Evolutionary conservation across 2,797 vertebrate genomes (phyloP).

Genomic region (Podarcis lilfordi): DNA sequence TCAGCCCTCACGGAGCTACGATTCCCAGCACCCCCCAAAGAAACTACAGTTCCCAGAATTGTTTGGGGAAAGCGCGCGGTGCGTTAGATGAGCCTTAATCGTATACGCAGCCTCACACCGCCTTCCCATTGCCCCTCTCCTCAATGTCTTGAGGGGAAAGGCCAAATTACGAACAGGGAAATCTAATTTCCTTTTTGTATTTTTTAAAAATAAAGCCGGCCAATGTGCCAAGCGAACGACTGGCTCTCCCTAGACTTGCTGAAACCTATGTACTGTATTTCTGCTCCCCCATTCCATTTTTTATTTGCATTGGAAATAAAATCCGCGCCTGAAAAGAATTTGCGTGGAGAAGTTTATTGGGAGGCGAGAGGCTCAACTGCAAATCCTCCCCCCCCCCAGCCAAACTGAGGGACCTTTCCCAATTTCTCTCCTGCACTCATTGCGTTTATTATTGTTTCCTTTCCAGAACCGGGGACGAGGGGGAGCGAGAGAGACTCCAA

Average conservation of each 20-base stretch:
- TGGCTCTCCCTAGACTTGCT: background rate
- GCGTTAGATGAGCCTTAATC: too few relatives aligned
- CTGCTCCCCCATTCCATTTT: too few relatives aligned
- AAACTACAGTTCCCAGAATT: too few relatives aligned
- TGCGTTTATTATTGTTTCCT: slow-evolving; percentile 1
- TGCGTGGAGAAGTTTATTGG: background rate
- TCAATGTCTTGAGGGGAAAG: background rate
- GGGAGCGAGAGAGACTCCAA: background rate
- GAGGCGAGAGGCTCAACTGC: background rate
- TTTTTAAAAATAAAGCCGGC: background rate
- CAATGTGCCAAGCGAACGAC: background rate
- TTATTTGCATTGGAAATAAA: background rate
- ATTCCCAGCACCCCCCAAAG: too few relatives aligned
- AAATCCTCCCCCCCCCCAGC: too few relatives aligned
- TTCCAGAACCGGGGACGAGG: background rate
- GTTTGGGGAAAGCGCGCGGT: too few relatives aligned
- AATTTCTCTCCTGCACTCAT: background rate
- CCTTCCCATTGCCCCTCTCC: background rate
- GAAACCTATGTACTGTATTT: background rate
- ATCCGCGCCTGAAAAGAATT: background rate
- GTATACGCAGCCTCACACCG: too few relatives aligned
- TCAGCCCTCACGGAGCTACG: too few relatives aligned
- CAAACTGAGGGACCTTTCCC: background rate
- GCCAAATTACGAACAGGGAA: slow-evolving; percentile 1
- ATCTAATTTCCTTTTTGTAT: background rate